Base-by-base conservation (phyloP, 2,888 invertebrate species). In the Acrocera orbiculus region DNA sequence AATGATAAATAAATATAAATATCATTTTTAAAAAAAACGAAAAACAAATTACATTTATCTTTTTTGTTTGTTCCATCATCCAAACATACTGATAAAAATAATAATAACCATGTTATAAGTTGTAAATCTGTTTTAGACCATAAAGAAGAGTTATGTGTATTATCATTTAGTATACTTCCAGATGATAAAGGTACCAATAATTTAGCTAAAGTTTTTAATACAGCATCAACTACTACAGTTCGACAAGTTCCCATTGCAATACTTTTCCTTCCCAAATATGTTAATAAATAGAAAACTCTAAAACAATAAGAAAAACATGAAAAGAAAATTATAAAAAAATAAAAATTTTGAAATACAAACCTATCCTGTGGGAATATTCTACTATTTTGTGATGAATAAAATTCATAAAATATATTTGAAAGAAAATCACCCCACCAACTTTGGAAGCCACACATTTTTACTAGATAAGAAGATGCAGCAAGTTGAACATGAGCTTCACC, bases 341-440 rank as follows among this genome's bases (percentile, higher is more conserved):
- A 10, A 22, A 26, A 16, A 20, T 27, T 27, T 27, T 28, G 10
- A 13, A 32, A 15, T 15, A 42, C 48, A 41, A 52, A 82, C 82
- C 87, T 75, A 60, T 90, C 87, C 47, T 87, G 79, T 10, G 89
- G 82, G 42, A 82, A 80, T 30, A 82, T 76, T 44, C 73, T 70
- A 16, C 75, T 76, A 45, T 82, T 80, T 27, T 76, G 73, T 0
- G 79, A 75, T 1, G 79, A 75, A 54, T 85, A 89, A 47, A 86
- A 73, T 40, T 69, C 67, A 15, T 75, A 71, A 36, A 92, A 69
- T 16, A 79, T 80, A 48, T 79, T 76, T 1, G 86, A 81, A n/a
- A 92, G 65, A 50, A 83, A 86, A 43, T 76, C 71, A 26, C 90
- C 90, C 90, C 92, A 92, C 81, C 87, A 92, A 8, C 67, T 63